phyloP scores from a whole-genome alignment of 1,140 invertebrate species.

The Halesus radiatus region DNA sequence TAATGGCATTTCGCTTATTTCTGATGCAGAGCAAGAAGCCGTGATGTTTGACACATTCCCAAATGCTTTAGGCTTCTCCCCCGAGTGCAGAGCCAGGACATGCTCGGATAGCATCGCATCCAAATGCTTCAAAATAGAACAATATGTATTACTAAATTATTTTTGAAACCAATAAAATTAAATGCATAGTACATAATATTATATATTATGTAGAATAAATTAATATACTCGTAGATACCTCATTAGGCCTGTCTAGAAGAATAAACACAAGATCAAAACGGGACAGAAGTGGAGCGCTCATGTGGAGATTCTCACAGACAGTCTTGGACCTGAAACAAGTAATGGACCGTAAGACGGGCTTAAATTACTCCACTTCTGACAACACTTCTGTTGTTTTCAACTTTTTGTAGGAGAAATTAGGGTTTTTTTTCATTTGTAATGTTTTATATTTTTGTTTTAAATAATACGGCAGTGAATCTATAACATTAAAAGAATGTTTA shows the following conservation, averaged over 20 bases:
- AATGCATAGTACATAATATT: too few species aligned
- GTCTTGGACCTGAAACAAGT: slow-evolving; percentile 77
- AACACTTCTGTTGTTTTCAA: too few species aligned
- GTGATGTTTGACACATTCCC: slow-evolving; percentile 34
- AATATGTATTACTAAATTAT: not conserved
- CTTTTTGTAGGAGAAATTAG: too few species aligned
- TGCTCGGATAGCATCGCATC: slow-evolving; percentile 86
- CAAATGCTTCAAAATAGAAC: slow-evolving; percentile 69
- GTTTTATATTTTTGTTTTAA: too few species aligned
- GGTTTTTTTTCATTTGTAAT: too few species aligned
- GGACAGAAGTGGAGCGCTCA: slow-evolving; percentile 87
- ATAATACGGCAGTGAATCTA: too few species aligned
- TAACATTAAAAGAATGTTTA: too few species aligned
- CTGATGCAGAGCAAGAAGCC: slow-evolving; percentile 3
- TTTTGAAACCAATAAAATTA: not conserved
- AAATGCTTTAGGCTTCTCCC: slow-evolving; percentile 62
- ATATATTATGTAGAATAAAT: too few species aligned
- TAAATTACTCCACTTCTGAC: too few species aligned
- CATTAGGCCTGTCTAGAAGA: slow-evolving; percentile 88
- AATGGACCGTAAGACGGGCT: too few species aligned
- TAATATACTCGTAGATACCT: slow-evolving; percentile 58
- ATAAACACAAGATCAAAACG: slow-evolving; percentile 96
- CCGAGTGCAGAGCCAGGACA: slow-evolving; percentile 82
- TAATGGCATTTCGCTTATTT: slow-evolving; percentile 20
- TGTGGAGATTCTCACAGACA: slow-evolving; percentile 90